Conservation (phyloP, 2,888 invertebrate genomes). For the Chymomyza fuscimana region DNA sequence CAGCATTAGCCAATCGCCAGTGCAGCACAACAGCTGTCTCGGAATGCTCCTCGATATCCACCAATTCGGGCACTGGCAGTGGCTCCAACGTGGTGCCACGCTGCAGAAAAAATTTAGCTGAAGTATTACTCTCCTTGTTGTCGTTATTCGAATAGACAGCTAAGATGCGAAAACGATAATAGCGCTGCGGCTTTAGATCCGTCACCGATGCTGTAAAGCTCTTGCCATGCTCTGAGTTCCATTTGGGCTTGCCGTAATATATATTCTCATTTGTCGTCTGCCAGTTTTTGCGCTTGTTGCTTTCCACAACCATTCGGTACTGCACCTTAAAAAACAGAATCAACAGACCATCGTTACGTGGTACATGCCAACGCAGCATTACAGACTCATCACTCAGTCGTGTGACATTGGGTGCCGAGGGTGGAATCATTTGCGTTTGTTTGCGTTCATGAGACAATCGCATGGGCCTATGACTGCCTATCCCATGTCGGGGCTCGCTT, state of each 20-base stretch:
- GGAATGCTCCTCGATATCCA: conserved; percentile 85
- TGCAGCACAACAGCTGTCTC: conserved; percentile 86
- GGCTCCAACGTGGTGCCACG: conserved; percentile 72
- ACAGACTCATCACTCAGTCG: conserved; percentile 93
- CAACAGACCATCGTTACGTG: conserved; percentile 89
- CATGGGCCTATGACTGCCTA: conserved; percentile 10
- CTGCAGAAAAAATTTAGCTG: conserved; percentile 82
- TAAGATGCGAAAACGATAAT: conserved; percentile 89
- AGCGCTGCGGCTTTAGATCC: conserved; percentile 74
- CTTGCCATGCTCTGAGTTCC: conserved; percentile 56
- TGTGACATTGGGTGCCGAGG: conserved; percentile 92
- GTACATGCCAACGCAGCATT: conserved; percentile 93
- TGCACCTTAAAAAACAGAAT: conserved; percentile 95
- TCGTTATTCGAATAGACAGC: conserved; percentile 97
- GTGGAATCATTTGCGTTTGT: conserved; percentile 87
- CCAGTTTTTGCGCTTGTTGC: conserved; percentile 82
- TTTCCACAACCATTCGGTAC: conserved; percentile 80
- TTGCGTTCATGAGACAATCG: conserved; percentile 42
- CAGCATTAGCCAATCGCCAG: conserved; percentile 82
- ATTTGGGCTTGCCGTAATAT: conserved; percentile 79
- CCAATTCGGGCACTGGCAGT: conserved; percentile 84
- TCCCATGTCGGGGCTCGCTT: conserved; percentile 48
- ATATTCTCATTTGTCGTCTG: conserved; percentile 92
- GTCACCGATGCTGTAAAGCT: conserved; percentile 78
- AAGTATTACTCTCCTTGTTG: conserved; percentile 87